Conservation (phyloP, 2,888 invertebrate genomes). For the Drosophila multiciliata region DNA sequence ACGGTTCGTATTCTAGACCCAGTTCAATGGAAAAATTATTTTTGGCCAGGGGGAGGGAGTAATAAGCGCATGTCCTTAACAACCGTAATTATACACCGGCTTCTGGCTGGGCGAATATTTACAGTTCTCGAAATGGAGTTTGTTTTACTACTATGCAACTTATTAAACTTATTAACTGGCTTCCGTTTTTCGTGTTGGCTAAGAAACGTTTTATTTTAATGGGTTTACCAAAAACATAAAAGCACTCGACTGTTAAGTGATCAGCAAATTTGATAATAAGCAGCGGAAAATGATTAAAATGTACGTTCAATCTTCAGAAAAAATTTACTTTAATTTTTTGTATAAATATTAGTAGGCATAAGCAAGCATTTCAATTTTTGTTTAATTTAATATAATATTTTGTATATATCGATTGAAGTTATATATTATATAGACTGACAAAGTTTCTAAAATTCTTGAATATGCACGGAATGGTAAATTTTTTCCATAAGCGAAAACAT, state of each 20-base stretch:
- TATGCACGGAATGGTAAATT: neutral
- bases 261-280: neutral
- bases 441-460: neutral
- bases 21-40: constrained; percentile 28
- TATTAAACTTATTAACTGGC: constrained; percentile 4
- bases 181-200: constrained; percentile 8
- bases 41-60: neutral
- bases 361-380: neutral
- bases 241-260: neutral
- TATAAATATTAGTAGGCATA: neutral
- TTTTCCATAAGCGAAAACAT: neutral
- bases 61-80: constrained; percentile 12
- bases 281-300: neutral
- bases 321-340: neutral
- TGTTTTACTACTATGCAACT: constrained; percentile 17
- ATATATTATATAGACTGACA: neutral
- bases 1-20: constrained; percentile 21
- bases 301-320: neutral
- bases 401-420: neutral
- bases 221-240: neutral
- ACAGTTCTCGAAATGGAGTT: constrained; percentile 2
- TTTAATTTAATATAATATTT: neutral
- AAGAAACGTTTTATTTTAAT: constrained; percentile 1
- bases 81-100: constrained; percentile 33
- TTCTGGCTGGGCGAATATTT: neutral